Percentiles rank a stretch among this genome's conserved stretches.
Conservation (phyloP, 2,797 vertebrate species). For the Chelonia mydas region DNA sequence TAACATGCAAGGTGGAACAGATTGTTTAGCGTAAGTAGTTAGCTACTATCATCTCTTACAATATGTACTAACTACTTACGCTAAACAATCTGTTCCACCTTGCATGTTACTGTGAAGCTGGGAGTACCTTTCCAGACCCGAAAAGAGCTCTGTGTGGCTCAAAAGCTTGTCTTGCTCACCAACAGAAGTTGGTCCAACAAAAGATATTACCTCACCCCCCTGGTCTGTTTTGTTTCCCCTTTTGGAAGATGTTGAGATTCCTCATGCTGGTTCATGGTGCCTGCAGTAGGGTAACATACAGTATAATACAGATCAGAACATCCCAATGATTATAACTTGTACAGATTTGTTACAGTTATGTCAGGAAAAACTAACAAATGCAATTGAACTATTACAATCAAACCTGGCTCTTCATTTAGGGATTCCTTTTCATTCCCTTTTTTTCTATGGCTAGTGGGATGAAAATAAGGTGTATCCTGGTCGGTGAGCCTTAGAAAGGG, state of each 20-base stretch:
- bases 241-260: not conserved
- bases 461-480: rapidly evolving
- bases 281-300: not conserved
- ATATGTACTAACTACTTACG: no score
- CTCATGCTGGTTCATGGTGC: not conserved
- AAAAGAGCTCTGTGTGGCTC: not conserved
- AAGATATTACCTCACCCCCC: not conserved
- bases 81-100: not conserved
- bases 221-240: not conserved
- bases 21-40: no score
- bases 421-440: rapidly evolving
- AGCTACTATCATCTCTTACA: no score
- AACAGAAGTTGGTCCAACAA: not conserved
- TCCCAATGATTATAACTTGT: not conserved
- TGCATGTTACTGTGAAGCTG: not conserved
- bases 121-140: not conserved
- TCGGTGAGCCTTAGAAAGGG: not conserved
- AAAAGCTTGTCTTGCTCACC: not conserved
- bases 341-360: not conserved
- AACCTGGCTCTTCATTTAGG: not conserved
- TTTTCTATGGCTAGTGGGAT: not conserved
- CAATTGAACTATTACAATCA: not conserved
- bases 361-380: not conserved
- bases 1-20: not conserved
- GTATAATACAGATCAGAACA: not conserved